Conservation (phyloP, 1,140 invertebrate species). For the Zaprionus capensis region DNA sequence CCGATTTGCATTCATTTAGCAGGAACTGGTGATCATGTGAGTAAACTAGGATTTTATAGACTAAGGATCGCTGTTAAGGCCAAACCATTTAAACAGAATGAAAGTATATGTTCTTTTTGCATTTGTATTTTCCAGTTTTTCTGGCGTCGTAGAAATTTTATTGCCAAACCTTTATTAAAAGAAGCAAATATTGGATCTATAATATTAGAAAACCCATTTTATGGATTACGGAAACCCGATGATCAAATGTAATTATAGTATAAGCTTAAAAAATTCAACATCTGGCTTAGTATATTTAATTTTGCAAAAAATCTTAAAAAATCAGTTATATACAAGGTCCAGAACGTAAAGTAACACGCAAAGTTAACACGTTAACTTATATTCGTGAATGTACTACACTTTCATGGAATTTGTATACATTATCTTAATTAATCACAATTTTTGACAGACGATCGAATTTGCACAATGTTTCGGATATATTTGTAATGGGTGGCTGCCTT, state of each 20-base stretch:
- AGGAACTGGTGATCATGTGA: conserved; percentile 99
- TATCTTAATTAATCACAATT: neutral
- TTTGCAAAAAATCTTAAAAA: no score
- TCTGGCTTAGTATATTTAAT: neutral
- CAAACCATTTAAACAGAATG: neutral
- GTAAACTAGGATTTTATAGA: conserved; percentile 61
- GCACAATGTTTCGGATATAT: conserved; percentile 98
- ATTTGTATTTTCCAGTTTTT: conserved; percentile 89
- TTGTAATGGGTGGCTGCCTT: conserved; percentile 99
- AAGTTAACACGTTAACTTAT: no score
- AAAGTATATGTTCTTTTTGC: neutral
- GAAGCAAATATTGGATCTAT: conserved; percentile 96
- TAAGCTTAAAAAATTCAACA: neutral
- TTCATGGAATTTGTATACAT: no score
- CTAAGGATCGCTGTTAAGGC: neutral
- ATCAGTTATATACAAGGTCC: no score
- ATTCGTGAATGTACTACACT: no score
- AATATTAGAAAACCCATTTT: conserved; percentile 99
- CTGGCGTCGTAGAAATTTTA: conserved; percentile 94
- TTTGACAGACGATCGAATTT: conserved; percentile 93
- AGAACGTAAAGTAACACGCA: no score
- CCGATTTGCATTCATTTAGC: conserved; percentile 97
- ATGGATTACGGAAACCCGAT: conserved; percentile 95
- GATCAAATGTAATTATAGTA: conserved; percentile 91
- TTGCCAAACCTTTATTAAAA: conserved; percentile 93